These are phyloP conservation scores for Tenthredo distinguenda DNA, from an alignment of 2,888 invertebrate species.

Conservation along the genomic window DNA sequence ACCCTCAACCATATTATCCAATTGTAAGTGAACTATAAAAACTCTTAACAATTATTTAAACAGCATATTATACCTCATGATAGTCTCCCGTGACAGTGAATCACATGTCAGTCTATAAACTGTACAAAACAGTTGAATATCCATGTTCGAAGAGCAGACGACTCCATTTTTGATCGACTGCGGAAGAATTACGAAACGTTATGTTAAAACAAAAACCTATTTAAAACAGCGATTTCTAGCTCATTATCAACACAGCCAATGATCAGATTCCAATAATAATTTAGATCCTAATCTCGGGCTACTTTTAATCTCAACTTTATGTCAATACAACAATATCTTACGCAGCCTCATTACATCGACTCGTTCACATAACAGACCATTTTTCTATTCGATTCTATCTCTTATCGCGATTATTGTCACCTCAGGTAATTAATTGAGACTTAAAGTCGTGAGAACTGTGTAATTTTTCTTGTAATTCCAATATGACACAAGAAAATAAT, in stretches of 20 bases:
- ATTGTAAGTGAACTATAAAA: conserved; percentile 61
- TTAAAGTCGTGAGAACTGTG: neutral
- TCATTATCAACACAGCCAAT: neutral
- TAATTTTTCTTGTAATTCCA: neutral
- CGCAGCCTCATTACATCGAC: neutral
- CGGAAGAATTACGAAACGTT: conserved; percentile 36
- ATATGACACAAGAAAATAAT: neutral
- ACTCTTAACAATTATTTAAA: neutral
- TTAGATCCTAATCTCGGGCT: neutral
- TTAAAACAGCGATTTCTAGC: neutral
- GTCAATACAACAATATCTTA: neutral
- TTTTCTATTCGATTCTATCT: neutral
- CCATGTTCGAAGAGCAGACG: conserved; percentile 36
- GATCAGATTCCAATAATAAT: neutral
- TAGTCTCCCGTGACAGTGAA: neutral
- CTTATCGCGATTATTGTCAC: neutral
- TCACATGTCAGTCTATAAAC: neutral
- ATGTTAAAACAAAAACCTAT: neutral
- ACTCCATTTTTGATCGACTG: conserved; percentile 33
- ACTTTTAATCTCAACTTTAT: neutral
- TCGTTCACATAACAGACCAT: conserved; percentile 13
- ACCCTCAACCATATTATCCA: conserved; percentile 62
- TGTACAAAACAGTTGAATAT: neutral
- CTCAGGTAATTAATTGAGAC: neutral
- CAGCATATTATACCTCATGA: neutral